Base-by-base conservation (phyloP, 2,888 invertebrate genomes). In the Abrostola triplasia region DNA sequence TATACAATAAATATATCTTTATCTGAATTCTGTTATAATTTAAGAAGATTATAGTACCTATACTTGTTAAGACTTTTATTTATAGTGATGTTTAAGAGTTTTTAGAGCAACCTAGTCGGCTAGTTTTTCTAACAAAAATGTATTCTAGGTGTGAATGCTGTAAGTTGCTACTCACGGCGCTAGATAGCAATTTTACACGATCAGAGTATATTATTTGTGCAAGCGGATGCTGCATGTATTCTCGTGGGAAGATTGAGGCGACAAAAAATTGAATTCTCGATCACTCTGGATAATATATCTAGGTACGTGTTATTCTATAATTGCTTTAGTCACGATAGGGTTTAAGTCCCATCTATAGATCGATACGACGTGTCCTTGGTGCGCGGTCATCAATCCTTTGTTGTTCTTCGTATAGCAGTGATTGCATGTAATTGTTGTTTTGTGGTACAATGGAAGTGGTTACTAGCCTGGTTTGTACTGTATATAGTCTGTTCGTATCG, bases 261-360 rank as follows among this genome's bases (percentile, higher is more conserved):
- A 57, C 10, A 51, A 8, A 42, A 55, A 55, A 53, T 74, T 62
- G 49, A 36, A 53, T 53, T 71, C 9, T 13, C 54, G 70, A 59
- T 54, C 36, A 53, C 48, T 65, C 54, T 54, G 53, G 51, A 52
- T 59, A 10, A 40, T 44, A 54, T 66, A 44, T 67, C 51, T 68
- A 69, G 58, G 69, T 68, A 56, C 63, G 70, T 61, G 72, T 83
- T 81, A 73, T 76, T 71, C 78, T 63, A 77, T 86, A 86, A 84
- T 82, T 84, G 76, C 80, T 77, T 73, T 79, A 77, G 86, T 88
- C 87, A 88, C 89, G 88, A 86, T 77, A 82, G 81, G 59, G 73
- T 86, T 85, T 85, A 84, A 85, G 83, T 83, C 77, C 67, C 70
- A 73, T 81, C 82, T 81, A 83, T 84, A 81, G 80, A 80, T 85